Conservation (phyloP, 2,888 invertebrate genomes). For the Agrypnus murinus region DNA sequence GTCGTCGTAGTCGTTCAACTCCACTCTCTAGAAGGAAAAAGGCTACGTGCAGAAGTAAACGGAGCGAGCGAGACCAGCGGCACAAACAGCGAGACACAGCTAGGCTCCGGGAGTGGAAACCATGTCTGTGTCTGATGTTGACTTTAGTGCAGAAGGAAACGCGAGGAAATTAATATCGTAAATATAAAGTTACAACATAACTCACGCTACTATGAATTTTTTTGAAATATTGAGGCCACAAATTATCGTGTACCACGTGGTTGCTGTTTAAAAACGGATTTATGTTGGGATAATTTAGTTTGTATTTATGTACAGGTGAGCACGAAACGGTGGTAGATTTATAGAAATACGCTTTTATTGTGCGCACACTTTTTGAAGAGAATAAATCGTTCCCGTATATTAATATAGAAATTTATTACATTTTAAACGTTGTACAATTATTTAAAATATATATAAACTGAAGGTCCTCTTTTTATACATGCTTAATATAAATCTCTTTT, state of each 20-base stretch:
- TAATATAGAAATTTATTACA: background rate
- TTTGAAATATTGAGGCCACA: conserved; percentile 70
- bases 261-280: conserved; percentile 64
- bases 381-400: conserved; percentile 5
- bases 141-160: conserved; percentile 62
- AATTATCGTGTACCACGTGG: conserved; percentile 70
- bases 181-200: conserved; percentile 71
- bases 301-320: conserved; percentile 69
- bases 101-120: conserved; percentile 30
- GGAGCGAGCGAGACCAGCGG: conserved; percentile 28
- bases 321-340: conserved; percentile 54
- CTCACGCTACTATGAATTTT: conserved; percentile 69
- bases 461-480: no score
- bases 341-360: conserved; percentile 44
- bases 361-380: conserved; percentile 13
- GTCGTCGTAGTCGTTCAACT: no score
- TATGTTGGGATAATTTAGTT: conserved; percentile 68
- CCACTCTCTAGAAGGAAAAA: conserved; percentile 12
- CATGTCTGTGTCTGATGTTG: conserved; percentile 49
- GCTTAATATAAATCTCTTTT: no score
- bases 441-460: no score
- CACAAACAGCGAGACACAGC: conserved; percentile 21
- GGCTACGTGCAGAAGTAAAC: background rate
- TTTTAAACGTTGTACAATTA: background rate
- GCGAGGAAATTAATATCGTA: conserved; percentile 71